Evolutionary conservation across 1,140 invertebrate genomes (phyloP), one percentile per base, ranked within the genome.

Genomic region (Drosophila rhopaloa): DNA sequence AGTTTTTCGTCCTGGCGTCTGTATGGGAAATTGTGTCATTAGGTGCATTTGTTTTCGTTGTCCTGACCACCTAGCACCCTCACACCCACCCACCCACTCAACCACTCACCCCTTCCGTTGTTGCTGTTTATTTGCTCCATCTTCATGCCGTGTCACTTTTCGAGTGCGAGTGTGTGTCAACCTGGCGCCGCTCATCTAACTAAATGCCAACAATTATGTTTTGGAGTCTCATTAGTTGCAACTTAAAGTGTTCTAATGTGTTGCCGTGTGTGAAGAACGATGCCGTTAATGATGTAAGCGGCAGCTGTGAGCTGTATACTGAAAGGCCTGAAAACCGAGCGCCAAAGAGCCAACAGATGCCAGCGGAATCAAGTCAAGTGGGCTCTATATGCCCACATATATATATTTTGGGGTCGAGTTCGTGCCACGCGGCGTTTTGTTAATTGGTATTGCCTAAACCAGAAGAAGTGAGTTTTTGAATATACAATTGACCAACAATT

Each of bases 141-240:
- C 71, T 86, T 83, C 70, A 76, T 78, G 72, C 66, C 58, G 78
- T 81, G 75, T 83, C 84, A 79, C 71, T 88, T 72, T 81, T 81
- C 57, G 65, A 77, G 66, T 71, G 55, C 29, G 13, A 40, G 71
- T 46, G 59, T 55, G 32, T 63, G 82, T 81, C 77, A 65, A 56
- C 58, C 63, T 63, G 70, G 47, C 70, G 79, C 62, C 75, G 72
- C 67, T 61, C 71, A 77, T 88, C 75, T 78, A 81, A 79, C 76
- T 88, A 88, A 88, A 88, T 81, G 84, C 73, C 70, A 89, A 89
- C 84, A 89, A 89, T 89, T 89, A 89, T 89, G 84, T 89, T 89
- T 88, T 78, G 80, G 80, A 88, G 84, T 88, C 83, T 88, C 83
- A 88, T 88, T 88, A 88, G 83, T 88, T 89, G 83, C 73, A 88